Base-by-base conservation (phyloP, 1,140 invertebrate species). In the Eriosoma lanigerum region DNA sequence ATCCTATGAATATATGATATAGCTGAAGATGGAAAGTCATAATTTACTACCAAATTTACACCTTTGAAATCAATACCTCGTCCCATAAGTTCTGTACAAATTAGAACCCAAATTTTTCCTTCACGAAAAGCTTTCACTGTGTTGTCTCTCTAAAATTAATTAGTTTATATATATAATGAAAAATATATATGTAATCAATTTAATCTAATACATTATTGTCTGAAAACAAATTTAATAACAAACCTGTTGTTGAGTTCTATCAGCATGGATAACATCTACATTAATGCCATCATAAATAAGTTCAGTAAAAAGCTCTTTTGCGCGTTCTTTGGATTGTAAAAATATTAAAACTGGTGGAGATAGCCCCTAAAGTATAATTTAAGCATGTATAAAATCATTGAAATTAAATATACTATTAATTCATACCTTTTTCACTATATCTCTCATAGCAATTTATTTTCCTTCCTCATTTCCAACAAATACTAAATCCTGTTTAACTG, bases 11-110 rank as follows among this genome's bases (percentile, higher is more conserved):
- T 94, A 84, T 99, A 99, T 21, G 94, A 93, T 81, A 98, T 93
- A 58, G 93, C 92, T 52, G 92, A 93, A 17, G 92, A 91, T 44
- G 98, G 98, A 85, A 99, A 96, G 88, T 99, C 98, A 86, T 97
- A 99, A 88, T 99, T 99, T 81, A 99, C 90, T 32, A 99, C 96
- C 6, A 99, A 87, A 88, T 97, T 98, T 29, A 99, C 95, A 15
- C 94, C 96, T 85, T 96, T 96, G 84, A 99, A 98, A 87, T 99
- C 98, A 82, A 99, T 96, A 83, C 98, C 98, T 83, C 98, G 90
- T 12, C 94, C 94, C 94, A 99, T 93, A 21, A 99, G 87, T 86
- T 99, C 97, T 8, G 98, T 99, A 87, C 96, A 98, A 82, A 99
- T 95, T 26, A 99, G 88, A 64, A 99, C 92, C 95, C 96, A 98